Conservation (phyloP, 2,888 invertebrate species). For the Hydriomena furcata region DNA sequence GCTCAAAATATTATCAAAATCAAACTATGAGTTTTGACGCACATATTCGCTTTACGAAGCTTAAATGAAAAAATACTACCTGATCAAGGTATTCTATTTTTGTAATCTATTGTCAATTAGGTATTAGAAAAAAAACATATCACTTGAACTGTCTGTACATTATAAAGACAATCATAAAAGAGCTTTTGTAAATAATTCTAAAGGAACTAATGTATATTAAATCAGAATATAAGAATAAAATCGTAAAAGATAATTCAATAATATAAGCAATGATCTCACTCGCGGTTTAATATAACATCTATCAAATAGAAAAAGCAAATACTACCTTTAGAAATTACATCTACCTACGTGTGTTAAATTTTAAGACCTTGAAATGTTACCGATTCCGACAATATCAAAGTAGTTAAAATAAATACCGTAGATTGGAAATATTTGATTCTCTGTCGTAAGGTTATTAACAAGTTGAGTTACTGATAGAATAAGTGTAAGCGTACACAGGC, state of each 20-base stretch:
- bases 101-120: slow-evolving; percentile 58
- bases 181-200: slow-evolving; percentile 51
- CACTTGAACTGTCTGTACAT: slow-evolving; percentile 41
- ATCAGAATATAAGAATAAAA: not conserved
- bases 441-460: too few relatives aligned
- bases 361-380: slow-evolving; percentile 7
- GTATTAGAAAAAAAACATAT: slow-evolving; percentile 53
- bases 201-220: slow-evolving; percentile 7
- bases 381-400: not conserved
- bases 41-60: slow-evolving; percentile 23
- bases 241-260: not conserved
- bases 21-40: slow-evolving; percentile 15
- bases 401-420: too few relatives aligned
- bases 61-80: slow-evolving; percentile 27
- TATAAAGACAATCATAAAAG: slow-evolving; percentile 28
- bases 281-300: not conserved
- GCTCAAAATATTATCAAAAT: slow-evolving; percentile 18
- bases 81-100: slow-evolving; percentile 51
- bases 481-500: too few relatives aligned
- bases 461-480: too few relatives aligned
- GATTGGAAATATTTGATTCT: too few relatives aligned
- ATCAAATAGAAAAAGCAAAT: slow-evolving; percentile 3
- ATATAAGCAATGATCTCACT: not conserved
- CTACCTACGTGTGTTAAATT: slow-evolving; percentile 9
- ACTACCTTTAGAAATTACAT: not conserved